Conservation (phyloP, 2,888 invertebrate genomes). For the Aleiodes alternator region DNA sequence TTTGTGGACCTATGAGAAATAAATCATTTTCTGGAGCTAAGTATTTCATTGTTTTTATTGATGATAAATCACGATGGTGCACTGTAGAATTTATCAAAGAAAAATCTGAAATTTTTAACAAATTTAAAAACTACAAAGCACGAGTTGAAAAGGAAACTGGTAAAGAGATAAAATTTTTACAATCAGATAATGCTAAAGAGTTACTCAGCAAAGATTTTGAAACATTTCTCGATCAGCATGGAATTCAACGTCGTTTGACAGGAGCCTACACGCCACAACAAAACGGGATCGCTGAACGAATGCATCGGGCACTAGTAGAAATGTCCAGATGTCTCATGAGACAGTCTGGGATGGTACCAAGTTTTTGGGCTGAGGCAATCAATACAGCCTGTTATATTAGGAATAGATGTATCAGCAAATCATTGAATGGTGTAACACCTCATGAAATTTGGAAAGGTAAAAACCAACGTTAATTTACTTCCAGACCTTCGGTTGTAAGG, state of each 20-base stretch:
- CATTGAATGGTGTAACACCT: conserved; percentile 48
- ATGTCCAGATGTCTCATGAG: conserved; percentile 58
- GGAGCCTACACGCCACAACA: conserved; percentile 60
- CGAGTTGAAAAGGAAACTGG: too few species aligned
- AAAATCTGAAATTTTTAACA: too few species aligned
- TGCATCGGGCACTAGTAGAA: conserved; percentile 59
- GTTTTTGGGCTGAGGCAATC: conserved; percentile 58
- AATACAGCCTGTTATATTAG: conserved; percentile 56
- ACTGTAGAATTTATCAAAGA: too few species aligned
- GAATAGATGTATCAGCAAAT: conserved; percentile 57
- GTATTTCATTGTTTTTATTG: conserved; percentile 43
- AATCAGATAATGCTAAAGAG: conserved; percentile 54
- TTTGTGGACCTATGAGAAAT: conserved; percentile 43
- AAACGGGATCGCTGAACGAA: conserved; percentile 63
- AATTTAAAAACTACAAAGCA: too few species aligned
- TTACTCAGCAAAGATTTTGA: conserved; percentile 51
- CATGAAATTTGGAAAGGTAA: conserved; percentile 46
- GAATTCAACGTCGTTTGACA: conserved; percentile 58
- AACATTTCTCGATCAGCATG: conserved; percentile 50
- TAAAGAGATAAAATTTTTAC: neutral
- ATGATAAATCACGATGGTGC: conserved; percentile 42
- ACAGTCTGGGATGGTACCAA: conserved; percentile 48
- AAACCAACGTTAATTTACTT: neutral
- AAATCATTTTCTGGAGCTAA: conserved; percentile 33
- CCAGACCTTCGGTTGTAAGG: neutral